Evolutionary conservation across 1,140 invertebrate species (phyloP).

Genomic region (Brachionus manjavacas): DNA sequence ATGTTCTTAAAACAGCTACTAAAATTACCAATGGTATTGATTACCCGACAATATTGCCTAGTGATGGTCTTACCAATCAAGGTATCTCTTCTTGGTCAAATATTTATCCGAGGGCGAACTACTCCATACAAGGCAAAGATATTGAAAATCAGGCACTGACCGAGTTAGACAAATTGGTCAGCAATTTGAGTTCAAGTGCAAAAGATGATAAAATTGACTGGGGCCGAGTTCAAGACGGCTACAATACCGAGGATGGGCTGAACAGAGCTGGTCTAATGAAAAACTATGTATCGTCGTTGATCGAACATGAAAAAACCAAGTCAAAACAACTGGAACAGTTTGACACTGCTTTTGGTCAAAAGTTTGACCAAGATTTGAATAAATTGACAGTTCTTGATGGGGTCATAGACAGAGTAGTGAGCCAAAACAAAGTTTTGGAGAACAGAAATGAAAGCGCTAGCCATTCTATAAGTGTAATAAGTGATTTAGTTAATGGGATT

Average conservation of each 20-base stretch:
- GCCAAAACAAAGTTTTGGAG: neutral
- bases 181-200: neutral
- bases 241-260: neutral
- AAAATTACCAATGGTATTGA: neutral
- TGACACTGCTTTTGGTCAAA: neutral
- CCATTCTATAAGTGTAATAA: neutral
- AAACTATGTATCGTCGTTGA: neutral
- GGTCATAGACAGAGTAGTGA: neutral
- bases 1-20: neutral
- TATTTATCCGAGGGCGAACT: neutral
- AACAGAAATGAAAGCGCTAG: neutral
- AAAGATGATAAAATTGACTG: slow-evolving; percentile 22
- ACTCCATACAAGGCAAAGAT: neutral
- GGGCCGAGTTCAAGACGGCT: neutral
- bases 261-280: neutral
- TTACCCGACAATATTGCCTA: neutral
- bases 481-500: neutral
- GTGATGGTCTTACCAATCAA: neutral
- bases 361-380: neutral
- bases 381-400: neutral
- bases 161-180: neutral
- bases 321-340: neutral
- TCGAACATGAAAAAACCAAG: neutral
- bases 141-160: neutral
- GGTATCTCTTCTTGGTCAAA: neutral